Base-by-base conservation (phyloP, 2,888 invertebrate species). In the Busseola fusca region DNA sequence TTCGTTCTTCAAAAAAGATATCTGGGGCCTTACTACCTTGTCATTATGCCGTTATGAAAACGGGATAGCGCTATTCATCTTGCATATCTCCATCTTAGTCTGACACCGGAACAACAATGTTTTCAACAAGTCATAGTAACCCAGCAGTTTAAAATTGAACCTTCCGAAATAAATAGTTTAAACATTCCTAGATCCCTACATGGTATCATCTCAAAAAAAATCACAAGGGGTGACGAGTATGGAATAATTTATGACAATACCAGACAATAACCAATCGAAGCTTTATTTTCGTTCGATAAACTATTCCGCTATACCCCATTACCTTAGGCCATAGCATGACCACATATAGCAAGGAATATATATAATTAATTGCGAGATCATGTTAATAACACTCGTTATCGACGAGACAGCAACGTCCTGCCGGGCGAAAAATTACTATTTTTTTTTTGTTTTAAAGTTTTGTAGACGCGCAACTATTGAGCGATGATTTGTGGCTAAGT, bases 341-440 rank as follows among this genome's bases (percentile, higher is more conserved):
- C 57, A 69, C 59, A 72, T 67, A 69, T 18, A 69, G 68, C 56
- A 64, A 50, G 27, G 48, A 66, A 81, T 62, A 72, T 73, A 72
- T 82, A 85, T 87, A 90, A 90, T 88, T 85, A 88, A 90, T 89
- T 84, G 86, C 85, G 80, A 85, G 84, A 88, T 87, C 87, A 88
- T 91, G 88, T 86, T 85, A 88, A 90, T 89, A 78, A 69, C 77
- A 84, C 87, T 87, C 84, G 85, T 87, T 88, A 89, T 87, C 87
- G 84, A 84, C 77, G 79, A 77, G 87, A 88, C 88, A 78, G 84
- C 77, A 67, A 78, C 86, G 86, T 88, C 89, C 88, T 87, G 89
- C 86, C 84, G 81, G 71, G 80, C 80, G 78, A 84, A 86, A 86
- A 86, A 83, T 80, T 78, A 66, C 58, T 40, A 78, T 81, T 77